These are phyloP conservation scores for Mylabris phalerata DNA, from an alignment of 1,140 invertebrate genomes.

Conservation along the genomic window DNA sequence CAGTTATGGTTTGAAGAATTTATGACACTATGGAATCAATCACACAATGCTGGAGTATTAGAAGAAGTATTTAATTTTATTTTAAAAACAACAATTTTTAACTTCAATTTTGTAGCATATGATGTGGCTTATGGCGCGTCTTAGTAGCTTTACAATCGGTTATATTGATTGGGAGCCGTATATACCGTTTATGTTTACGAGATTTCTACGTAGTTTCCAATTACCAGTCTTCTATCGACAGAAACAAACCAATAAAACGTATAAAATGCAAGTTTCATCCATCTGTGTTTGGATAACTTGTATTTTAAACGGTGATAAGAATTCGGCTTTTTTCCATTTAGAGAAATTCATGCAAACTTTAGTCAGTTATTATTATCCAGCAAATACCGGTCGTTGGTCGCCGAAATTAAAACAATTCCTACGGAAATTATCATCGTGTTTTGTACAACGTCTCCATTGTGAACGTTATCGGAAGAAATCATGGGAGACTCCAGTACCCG, in stretches of 20 bases:
- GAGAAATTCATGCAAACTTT: slow-evolving; percentile 75
- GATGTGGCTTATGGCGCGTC: slow-evolving; percentile 63
- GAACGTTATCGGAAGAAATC: slow-evolving; percentile 55
- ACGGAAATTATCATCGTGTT: slow-evolving; percentile 51
- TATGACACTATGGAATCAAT: slow-evolving; percentile 69
- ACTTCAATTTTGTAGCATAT: slow-evolving; percentile 50
- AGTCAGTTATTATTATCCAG: slow-evolving; percentile 85
- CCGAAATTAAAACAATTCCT: slow-evolving; percentile 56
- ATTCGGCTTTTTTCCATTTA: slow-evolving; percentile 64
- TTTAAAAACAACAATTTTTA: neutral
- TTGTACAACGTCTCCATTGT: slow-evolving; percentile 55
- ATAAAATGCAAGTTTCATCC: slow-evolving; percentile 51
- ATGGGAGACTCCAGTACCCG: slow-evolving; percentile 65
- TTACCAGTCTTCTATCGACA: slow-evolving; percentile 72
- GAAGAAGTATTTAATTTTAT: slow-evolving; percentile 53
- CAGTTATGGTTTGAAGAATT: slow-evolving; percentile 81
- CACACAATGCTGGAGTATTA: slow-evolving; percentile 63
- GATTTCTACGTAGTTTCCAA: slow-evolving; percentile 68
- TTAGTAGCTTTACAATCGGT: slow-evolving; percentile 72
- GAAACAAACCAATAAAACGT: slow-evolving; percentile 38
- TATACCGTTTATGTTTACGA: slow-evolving; percentile 73
- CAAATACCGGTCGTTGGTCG: slow-evolving; percentile 76
- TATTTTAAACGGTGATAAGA: slow-evolving; percentile 49
- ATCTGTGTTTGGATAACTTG: slow-evolving; percentile 66
- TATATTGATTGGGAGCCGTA: slow-evolving; percentile 83